Conservation (phyloP, 2,797 vertebrate species). For the Eulemur rubriventer region DNA sequence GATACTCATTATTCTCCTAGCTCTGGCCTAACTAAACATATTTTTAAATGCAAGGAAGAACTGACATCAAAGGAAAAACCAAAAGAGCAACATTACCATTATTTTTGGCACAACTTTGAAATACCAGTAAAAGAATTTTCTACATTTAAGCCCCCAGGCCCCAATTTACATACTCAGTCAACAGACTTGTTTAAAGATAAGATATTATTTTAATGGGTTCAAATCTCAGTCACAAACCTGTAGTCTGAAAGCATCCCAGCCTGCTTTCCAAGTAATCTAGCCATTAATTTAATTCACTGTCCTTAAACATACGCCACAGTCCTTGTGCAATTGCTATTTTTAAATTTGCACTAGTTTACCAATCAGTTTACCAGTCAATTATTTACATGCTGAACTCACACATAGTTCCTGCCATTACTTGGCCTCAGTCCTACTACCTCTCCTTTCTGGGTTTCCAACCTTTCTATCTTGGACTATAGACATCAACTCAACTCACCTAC, state of each 20-base stretch:
- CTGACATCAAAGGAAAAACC: slow-evolving; percentile 33
- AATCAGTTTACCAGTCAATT: neutral
- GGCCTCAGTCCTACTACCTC: neutral
- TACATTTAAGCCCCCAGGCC: neutral
- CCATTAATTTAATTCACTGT: neutral
- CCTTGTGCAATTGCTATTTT: neutral
- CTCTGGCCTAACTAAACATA: neutral
- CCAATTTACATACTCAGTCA: neutral
- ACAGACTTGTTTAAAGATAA: slow-evolving; percentile 36
- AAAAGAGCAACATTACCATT: neutral
- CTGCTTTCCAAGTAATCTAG: neutral
- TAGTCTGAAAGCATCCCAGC: neutral
- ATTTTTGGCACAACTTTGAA: slow-evolving; percentile 51
- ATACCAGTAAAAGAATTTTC: slow-evolving; percentile 12
- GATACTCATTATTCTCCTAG: neutral
- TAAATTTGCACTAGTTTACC: neutral
- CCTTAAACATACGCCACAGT: neutral
- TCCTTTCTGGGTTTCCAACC: neutral
- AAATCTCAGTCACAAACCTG: neutral
- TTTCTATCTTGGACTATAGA: neutral
- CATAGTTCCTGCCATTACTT: neutral
- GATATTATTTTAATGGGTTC: slow-evolving; percentile 24
- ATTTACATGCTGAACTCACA: neutral
- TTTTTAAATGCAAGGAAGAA: slow-evolving; percentile 24
- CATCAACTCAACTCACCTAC: neutral